Percentiles rank a stretch among this genome's conserved stretches.
phyloP scores from a whole-genome alignment of 2,113 vertebrate species.

The Phalacrocorax pelagicus region DNA sequence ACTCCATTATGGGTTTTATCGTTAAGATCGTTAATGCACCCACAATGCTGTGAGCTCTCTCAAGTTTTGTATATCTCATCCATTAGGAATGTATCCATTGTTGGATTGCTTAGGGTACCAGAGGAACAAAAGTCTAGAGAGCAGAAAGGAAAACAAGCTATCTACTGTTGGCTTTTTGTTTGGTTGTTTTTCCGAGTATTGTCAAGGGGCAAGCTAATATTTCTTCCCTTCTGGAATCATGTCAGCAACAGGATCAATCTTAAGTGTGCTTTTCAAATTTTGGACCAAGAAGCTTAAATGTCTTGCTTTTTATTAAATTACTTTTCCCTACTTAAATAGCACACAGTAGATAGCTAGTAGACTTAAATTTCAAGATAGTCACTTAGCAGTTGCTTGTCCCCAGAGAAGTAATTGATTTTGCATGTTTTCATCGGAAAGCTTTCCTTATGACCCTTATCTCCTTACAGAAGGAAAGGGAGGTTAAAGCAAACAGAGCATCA shows the following conservation, averaged over 20 bases:
- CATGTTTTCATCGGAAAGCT: not conserved
- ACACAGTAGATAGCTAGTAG: not conserved
- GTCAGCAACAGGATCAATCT: not conserved
- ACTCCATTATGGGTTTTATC: constrained; percentile 13
- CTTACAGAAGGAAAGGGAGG: not conserved
- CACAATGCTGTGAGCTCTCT: not conserved
- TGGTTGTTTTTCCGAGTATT: not conserved
- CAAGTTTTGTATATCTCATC: not conserved
- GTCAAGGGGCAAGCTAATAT: not conserved
- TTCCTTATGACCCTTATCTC: not conserved
- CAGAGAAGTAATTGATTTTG: not conserved
- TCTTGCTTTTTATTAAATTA: not conserved
- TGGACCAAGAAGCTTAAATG: not conserved
- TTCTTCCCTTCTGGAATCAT: not conserved
- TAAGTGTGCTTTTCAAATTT: not conserved
- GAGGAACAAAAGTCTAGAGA: not conserved
- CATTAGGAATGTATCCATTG: not conserved
- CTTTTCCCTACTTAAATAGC: not conserved
- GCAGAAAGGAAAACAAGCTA: not conserved
- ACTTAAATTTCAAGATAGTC: not conserved
- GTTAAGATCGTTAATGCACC: not conserved
- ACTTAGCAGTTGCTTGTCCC: not conserved
- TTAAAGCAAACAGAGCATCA: not conserved
- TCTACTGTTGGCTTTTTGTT: not conserved
- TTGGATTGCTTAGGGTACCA: not conserved